Base-by-base conservation (phyloP, 2,797 vertebrate species). In the Luscinia megarhynchos region DNA sequence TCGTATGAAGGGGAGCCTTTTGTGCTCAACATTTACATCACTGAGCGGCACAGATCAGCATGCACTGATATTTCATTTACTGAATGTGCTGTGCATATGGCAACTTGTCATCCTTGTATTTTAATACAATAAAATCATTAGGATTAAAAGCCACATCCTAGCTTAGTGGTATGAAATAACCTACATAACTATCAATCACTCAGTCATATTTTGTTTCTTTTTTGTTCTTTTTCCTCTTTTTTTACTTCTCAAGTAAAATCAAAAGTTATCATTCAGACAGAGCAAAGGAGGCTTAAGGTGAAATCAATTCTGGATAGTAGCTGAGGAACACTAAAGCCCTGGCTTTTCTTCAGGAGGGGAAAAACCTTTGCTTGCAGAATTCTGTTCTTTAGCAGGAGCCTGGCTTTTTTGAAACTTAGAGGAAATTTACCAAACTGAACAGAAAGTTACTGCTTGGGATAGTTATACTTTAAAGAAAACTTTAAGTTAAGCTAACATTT, bases 261-360 rank as follows among this genome's bases (percentile, higher is more conserved):
- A 78, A 34, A 89, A 83, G 23, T 70, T 86, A 67, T 62, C 34
- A 85, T 66, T 74, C 63, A 64, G 46, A 79, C 11, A 54, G 15
- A 67, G 32, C 38, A 87, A 75, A 9, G 77, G 32, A 84, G 92
- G 77, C 78, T 95, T 94, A 90, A 63, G 26, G 34, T 87, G 90
- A 88, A 92, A 95, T 89, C 59, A 32, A 90, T 94, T 92, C 53
- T 82, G 64, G 70, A 70, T 82, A 67, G 38, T 41, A 92, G 45
- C 61, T 0, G 2, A 76, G 48, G 92, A 95, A 93, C 83, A 84
- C 59, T 93, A 92, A 93, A 95, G 80, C 92, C 80, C 8, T 6
- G 1, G 41, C 58, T 90, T 91, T 90, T 36, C 55, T 87, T 34
- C 29, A 81, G 58, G 48, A 87, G 53, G 11, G 7, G n/a, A 77